These are phyloP conservation scores for Trematomus bernacchii DNA, from an alignment of 2,797 vertebrate genomes.

Conservation along the genomic window DNA sequence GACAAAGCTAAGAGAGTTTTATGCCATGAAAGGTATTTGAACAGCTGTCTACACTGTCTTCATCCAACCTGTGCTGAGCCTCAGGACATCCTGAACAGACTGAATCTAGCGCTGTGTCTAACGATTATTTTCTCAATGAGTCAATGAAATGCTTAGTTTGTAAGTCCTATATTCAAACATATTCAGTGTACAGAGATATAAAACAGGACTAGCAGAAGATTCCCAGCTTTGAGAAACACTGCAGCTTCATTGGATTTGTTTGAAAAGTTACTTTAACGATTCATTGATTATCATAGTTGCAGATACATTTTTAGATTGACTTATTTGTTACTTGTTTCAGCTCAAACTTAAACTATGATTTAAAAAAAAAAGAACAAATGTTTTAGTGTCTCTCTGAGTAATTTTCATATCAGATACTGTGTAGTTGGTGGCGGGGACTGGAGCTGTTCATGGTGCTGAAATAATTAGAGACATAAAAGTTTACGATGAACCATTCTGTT, in stretches of 20 bases:
- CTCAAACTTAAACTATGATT: too few relatives aligned
- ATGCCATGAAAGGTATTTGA: slow-evolving; percentile 26
- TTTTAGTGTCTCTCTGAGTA: background rate
- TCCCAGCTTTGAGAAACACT: background rate
- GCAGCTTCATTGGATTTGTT: too few relatives aligned
- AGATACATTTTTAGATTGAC: too few relatives aligned
- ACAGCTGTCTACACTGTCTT: slow-evolving; percentile 27
- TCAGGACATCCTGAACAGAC: background rate
- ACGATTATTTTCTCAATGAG: background rate
- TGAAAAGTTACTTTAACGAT: too few relatives aligned
- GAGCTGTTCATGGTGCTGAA: slow-evolving; percentile 31
- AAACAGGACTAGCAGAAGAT: background rate
- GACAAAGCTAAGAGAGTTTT: slow-evolving; percentile 7
- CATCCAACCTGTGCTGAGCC: background rate
- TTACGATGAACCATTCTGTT: background rate
- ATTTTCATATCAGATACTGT: background rate
- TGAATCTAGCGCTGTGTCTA: background rate
- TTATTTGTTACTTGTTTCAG: too few relatives aligned
- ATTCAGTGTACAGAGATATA: background rate
- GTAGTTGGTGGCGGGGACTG: background rate
- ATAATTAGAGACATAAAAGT: background rate
- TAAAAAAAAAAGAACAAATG: too few relatives aligned
- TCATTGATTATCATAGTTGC: too few relatives aligned
- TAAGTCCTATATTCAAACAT: background rate
- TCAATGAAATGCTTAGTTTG: background rate